phyloP scores from a whole-genome alignment of 2,797 vertebrate species.

The Sibirionetta formosa region DNA sequence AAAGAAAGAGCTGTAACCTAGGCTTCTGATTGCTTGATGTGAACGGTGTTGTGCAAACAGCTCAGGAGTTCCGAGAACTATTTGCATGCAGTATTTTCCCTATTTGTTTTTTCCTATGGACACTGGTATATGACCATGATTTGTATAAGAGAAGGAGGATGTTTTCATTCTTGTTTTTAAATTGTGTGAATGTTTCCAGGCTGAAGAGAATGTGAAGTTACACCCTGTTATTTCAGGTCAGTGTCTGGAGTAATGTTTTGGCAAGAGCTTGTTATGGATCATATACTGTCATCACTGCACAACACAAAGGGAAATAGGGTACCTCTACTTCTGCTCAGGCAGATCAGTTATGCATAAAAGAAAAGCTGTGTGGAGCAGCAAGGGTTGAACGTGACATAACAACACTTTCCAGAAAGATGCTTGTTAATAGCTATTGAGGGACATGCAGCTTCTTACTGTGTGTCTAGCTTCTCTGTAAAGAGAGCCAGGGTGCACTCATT shows the following conservation, averaged over 20 bases:
- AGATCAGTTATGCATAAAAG: not conserved
- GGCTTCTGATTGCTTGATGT: not conserved
- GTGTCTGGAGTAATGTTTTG: not conserved
- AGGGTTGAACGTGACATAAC: not conserved
- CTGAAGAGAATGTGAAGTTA: not conserved
- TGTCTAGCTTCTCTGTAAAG: not conserved
- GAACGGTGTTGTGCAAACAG: not conserved
- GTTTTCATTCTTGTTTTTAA: not conserved
- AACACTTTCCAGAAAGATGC: not conserved
- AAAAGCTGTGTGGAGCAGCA: not conserved
- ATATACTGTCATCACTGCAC: accelerated
- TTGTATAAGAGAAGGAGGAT: not conserved
- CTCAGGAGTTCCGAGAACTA: not conserved
- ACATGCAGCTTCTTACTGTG: not conserved
- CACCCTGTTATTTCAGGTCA: constrained; percentile 12
- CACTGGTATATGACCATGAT: not conserved
- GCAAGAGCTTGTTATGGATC: constrained; percentile 1
- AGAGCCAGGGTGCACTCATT: not conserved
- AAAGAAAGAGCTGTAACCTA: not conserved
- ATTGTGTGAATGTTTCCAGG: not conserved
- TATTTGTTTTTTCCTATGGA: not conserved
- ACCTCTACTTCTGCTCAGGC: not conserved
- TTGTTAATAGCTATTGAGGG: not conserved
- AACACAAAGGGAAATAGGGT: not conserved
- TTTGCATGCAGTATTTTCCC: not conserved